phyloP scores from a whole-genome alignment of 2,113 vertebrate species.

The Ptilorrhoa leucosticta region DNA sequence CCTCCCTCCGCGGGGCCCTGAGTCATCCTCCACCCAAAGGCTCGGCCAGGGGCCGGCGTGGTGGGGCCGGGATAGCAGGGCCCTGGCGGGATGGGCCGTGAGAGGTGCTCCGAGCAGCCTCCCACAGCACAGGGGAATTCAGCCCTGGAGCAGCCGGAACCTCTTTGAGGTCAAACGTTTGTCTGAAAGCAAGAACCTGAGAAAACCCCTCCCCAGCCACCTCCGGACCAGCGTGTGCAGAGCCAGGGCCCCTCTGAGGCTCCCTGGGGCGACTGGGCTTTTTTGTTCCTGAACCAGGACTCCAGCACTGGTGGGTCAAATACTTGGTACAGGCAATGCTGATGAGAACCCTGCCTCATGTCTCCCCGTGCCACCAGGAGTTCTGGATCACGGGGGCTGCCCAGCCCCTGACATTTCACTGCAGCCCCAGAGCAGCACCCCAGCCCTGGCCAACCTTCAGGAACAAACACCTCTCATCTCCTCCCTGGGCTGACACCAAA shows the following conservation, averaged over 20 bases:
- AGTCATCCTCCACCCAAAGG: constrained; percentile 6
- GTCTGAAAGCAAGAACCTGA: neutral
- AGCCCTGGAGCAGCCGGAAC: neutral
- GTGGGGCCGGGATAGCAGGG: neutral
- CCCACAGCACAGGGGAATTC: neutral
- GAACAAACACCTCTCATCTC: neutral
- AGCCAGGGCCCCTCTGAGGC: neutral
- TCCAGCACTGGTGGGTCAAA: rapidly evolving
- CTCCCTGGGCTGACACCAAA: neutral
- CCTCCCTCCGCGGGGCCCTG: neutral
- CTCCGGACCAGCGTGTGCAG: rapidly evolving
- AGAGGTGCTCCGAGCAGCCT: neutral
- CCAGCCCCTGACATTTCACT: neutral
- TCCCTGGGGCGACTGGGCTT: rapidly evolving
- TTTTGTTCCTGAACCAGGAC: rapidly evolving
- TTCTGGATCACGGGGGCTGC: neutral
- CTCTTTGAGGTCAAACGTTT: neutral
- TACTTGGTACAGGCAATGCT: rapidly evolving
- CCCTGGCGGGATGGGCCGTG: rapidly evolving
- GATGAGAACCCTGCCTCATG: neutral
- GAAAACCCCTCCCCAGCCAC: neutral
- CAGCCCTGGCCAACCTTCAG: rapidly evolving
- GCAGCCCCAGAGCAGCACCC: neutral
- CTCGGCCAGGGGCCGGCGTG: neutral
- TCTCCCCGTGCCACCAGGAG: rapidly evolving